Conservation (phyloP, 2,113 vertebrate genomes). For the Phycodurus eques region DNA sequence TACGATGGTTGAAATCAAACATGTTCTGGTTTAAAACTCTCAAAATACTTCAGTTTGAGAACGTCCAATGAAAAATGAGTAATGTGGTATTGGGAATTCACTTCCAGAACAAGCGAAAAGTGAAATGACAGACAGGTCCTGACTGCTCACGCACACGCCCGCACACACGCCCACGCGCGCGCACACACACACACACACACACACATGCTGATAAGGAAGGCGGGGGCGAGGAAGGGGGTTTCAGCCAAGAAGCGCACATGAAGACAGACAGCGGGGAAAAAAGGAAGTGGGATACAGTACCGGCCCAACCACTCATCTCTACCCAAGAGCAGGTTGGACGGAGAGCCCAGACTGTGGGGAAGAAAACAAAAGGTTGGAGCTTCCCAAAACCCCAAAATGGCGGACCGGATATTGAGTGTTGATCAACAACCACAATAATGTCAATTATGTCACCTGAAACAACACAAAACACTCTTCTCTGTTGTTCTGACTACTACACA, state of each 20-base stretch:
- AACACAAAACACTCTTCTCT: slow-evolving; percentile 25
- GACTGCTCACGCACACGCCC: slow-evolving; percentile 19
- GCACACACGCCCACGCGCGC: too few species aligned
- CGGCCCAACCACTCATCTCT: slow-evolving; percentile 83
- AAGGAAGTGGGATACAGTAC: slow-evolving; percentile 77
- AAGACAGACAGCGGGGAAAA: slow-evolving; percentile 44
- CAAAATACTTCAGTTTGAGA: background rate
- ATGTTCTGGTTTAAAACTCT: background rate
- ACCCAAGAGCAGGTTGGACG: slow-evolving; percentile 81
- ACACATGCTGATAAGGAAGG: slow-evolving; percentile 46
- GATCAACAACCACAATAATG: slow-evolving; percentile 51
- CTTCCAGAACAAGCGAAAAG: slow-evolving; percentile 40
- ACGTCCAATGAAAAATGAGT: background rate
- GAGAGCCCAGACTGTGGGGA: slow-evolving; percentile 77
- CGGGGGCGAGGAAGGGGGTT: slow-evolving; percentile 11
- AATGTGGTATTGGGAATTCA: background rate
- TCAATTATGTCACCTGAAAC: slow-evolving; percentile 19
- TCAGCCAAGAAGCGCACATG: slow-evolving; percentile 68
- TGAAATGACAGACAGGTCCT: slow-evolving; percentile 45
- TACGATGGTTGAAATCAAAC: background rate
- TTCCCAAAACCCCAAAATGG: slow-evolving; percentile 47
- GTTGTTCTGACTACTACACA: background rate
- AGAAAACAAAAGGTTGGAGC: slow-evolving; percentile 69
- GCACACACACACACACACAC: slow-evolving; percentile 42
- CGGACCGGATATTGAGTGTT: slow-evolving; percentile 51